phyloP scores from a whole-genome alignment of 2,797 vertebrate genomes.

The Cyclopterus lumpus region DNA sequence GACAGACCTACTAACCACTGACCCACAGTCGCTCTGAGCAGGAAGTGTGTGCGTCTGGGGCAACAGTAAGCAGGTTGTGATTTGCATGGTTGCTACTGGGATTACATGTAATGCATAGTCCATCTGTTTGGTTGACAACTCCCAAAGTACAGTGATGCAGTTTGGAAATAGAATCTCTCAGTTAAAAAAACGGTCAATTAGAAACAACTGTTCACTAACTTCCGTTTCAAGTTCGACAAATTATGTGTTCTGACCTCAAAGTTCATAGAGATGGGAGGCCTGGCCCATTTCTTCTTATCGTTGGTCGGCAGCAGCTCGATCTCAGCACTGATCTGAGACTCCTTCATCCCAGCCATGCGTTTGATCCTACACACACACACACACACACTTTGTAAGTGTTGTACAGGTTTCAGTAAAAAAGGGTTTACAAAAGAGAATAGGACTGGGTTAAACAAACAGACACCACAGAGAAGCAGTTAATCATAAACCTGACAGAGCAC shows the following conservation, averaged over 20 bases:
- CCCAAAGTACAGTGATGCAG: neutral
- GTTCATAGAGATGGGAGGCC: constrained; percentile 99
- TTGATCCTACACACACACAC: constrained; percentile 88
- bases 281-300: constrained; percentile 99
- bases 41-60: neutral
- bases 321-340: constrained; percentile 98
- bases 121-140: constrained; percentile 9
- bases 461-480: constrained; percentile 1
- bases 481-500: constrained; percentile 3
- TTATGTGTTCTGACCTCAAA: constrained; percentile 89
- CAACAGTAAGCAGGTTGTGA: constrained; percentile 5
- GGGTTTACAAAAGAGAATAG: neutral
- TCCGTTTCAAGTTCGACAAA: neutral
- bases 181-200: neutral
- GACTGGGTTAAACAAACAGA: constrained; percentile 14
- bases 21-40: too few species aligned
- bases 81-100: constrained; percentile 30
- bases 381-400: neutral
- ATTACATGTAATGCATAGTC: constrained; percentile 20
- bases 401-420: neutral
- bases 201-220: neutral
- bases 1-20: too few species aligned
- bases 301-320: constrained; percentile 98
- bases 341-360: constrained; percentile 99
- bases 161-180: neutral